These are phyloP conservation scores for Phorcus lineatus DNA, from an alignment of 2,888 invertebrate species.

Conservation along the genomic window DNA sequence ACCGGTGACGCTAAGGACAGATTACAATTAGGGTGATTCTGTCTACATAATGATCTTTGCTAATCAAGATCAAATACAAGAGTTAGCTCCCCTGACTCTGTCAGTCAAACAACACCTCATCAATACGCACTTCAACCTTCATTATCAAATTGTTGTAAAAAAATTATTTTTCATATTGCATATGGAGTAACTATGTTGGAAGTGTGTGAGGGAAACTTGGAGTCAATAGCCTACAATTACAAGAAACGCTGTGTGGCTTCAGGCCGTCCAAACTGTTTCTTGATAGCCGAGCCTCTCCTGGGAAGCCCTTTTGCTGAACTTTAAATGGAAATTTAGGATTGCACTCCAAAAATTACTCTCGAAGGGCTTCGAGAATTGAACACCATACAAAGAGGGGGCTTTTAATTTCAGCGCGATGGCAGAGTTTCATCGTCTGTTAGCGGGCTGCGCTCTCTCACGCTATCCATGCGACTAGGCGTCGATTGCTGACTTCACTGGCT, in stretches of 20 bases:
- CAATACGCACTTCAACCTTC: background rate
- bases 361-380: background rate
- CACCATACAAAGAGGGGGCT: background rate
- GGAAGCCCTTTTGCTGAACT: background rate
- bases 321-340: conserved; percentile 10
- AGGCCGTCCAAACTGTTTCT: background rate
- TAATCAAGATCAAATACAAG: too few species aligned
- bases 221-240: background rate
- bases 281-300: background rate
- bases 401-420: background rate
- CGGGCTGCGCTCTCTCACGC: too few species aligned
- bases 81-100: too few species aligned
- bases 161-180: too few species aligned
- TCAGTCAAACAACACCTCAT: background rate
- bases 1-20: too few species aligned
- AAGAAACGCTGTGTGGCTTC: background rate
- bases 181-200: too few species aligned
- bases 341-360: background rate
- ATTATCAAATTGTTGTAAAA: background rate
- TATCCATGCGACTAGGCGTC: too few species aligned
- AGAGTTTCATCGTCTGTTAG: too few species aligned
- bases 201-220: too few species aligned
- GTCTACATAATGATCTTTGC: too few species aligned
- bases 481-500: too few species aligned
- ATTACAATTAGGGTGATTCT: too few species aligned